Percentiles rank a stretch among this genome's conserved stretches.
These are phyloP conservation scores for Porites cylindrica DNA, from an alignment of 92 coral and sea anemone species.

Conservation along the genomic window DNA sequence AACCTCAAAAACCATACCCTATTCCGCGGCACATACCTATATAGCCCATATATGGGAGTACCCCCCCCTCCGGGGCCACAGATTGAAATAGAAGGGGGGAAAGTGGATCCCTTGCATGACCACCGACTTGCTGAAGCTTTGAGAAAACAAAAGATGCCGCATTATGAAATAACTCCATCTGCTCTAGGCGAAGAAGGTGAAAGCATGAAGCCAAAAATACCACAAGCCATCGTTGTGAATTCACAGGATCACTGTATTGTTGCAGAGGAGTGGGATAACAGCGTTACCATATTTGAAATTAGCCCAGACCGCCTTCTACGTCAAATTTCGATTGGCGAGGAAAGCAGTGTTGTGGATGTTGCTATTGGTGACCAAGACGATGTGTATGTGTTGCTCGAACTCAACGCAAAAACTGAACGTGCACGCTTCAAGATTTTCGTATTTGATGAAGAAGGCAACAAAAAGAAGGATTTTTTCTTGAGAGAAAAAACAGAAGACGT, in stretches of 20 bases:
- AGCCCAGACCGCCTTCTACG: not conserved
- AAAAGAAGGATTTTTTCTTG: not conserved
- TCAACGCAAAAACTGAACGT: not conserved
- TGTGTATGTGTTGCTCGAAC: not conserved
- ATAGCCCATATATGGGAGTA: too few species aligned
- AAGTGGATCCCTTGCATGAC: slow-evolving; percentile 2
- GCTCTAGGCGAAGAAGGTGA: not conserved
- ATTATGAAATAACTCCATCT: not conserved
- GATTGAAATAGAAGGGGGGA: not conserved
- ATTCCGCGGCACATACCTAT: too few species aligned
- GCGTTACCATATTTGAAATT: not conserved
- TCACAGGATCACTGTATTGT: not conserved
- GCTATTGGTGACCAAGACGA: not conserved
- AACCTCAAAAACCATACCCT: too few species aligned
- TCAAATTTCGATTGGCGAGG: not conserved
- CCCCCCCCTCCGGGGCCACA: too few species aligned
- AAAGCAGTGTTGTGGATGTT: not conserved
- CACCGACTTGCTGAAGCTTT: not conserved
- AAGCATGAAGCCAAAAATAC: not conserved
- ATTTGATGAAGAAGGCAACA: not conserved
- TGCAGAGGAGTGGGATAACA: not conserved
- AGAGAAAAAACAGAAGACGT: not conserved
- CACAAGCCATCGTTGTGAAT: not conserved
- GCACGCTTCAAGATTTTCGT: not conserved
- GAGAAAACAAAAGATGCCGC: not conserved